These are phyloP conservation scores for Drosophila dunni DNA, from an alignment of 1,140 invertebrate species.

Conservation along the genomic window DNA sequence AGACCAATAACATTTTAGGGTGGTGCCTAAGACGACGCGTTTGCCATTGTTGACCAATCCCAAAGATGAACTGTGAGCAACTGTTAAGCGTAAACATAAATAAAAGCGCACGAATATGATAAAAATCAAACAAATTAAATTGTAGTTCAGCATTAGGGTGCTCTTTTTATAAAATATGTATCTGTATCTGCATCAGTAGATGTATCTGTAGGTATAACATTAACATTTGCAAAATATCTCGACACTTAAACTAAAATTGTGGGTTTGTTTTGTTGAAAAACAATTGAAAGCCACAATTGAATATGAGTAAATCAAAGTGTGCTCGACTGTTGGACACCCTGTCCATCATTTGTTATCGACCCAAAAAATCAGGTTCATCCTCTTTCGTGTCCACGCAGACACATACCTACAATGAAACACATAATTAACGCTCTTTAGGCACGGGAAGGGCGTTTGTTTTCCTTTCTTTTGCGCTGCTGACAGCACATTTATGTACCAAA, in stretches of 20 bases:
- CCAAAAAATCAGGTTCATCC: too few species aligned
- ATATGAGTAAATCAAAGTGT: not conserved
- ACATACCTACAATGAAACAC: not conserved
- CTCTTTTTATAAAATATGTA: conserved; percentile 19
- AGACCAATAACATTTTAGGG: conserved; percentile 29
- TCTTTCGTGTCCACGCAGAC: not conserved
- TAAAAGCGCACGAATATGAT: conserved; percentile 17
- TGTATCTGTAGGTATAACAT: conserved; percentile 13
- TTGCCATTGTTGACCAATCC: conserved; percentile 32
- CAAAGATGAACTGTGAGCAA: conserved; percentile 15
- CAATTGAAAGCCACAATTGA: conserved; percentile 18
- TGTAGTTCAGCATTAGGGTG: conserved; percentile 13
- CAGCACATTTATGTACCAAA: not conserved
- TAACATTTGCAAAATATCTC: conserved; percentile 20
- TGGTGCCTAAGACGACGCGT: conserved; percentile 11
- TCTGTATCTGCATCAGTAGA: too few species aligned
- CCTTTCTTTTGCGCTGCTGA: not conserved
- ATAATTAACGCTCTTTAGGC: not conserved
- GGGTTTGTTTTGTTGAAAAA: conserved; percentile 19
- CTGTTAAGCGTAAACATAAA: not conserved
- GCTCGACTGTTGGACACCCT: conserved; percentile 1
- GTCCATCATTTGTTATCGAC: not conserved
- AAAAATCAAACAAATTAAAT: conserved; percentile 33
- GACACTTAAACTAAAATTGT: conserved; percentile 20
- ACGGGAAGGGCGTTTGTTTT: too few species aligned